Conservation (phyloP, 1,140 invertebrate species). For the Solenopsis fugax region DNA sequence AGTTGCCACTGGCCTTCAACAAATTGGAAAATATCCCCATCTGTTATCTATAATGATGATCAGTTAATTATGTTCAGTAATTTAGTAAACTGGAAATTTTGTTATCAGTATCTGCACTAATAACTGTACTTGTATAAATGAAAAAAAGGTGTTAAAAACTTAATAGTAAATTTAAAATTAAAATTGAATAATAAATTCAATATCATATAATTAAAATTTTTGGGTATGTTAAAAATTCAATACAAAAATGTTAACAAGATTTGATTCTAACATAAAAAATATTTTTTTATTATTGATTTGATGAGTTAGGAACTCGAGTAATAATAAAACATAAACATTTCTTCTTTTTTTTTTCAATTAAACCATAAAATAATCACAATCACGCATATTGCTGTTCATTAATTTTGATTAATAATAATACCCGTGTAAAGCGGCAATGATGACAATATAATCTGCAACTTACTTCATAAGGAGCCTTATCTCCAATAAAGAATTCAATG, state of each 20-base stretch:
- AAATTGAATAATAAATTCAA: too few relatives aligned
- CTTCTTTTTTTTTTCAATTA: neutral
- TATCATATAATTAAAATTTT: too few relatives aligned
- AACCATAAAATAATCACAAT: neutral
- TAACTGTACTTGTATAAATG: neutral
- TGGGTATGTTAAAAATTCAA: too few relatives aligned
- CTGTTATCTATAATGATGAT: constrained; percentile 43
- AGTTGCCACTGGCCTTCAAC: constrained; percentile 88
- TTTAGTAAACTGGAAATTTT: constrained; percentile 12
- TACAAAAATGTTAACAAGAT: too few relatives aligned
- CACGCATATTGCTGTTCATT: neutral
- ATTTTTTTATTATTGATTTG: neutral
- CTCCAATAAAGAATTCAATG: constrained; percentile 77
- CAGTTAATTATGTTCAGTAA: neutral
- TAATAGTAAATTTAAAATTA: neutral
- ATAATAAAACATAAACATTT: neutral
- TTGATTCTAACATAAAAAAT: too few relatives aligned
- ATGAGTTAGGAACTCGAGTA: neutral
- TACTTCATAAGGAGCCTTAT: neutral
- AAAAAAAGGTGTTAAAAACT: neutral
- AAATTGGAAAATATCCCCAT: constrained; percentile 79
- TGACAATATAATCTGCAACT: neutral
- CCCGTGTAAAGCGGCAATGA: neutral
- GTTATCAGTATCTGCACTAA: neutral
- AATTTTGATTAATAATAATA: constrained; percentile 27